Evolutionary conservation across 2,888 invertebrate genomes (phyloP).

Genomic region (Holacanthella duospinosa): DNA sequence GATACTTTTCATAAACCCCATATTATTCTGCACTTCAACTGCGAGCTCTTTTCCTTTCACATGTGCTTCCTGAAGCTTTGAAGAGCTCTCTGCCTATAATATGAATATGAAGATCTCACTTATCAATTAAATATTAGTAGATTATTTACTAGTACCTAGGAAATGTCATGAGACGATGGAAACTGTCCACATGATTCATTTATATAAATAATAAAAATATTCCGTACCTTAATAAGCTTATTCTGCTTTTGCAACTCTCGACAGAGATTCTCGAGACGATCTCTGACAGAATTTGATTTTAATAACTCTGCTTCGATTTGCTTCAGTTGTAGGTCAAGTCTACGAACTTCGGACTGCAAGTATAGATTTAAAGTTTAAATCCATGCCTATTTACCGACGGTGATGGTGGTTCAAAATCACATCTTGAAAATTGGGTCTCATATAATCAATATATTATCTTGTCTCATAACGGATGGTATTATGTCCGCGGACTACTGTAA

Average conservation of each 20-base stretch:
- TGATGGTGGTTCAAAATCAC: too few species aligned
- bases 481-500: too few species aligned
- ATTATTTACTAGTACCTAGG: background rate
- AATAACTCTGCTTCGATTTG: slow-evolving; percentile 27
- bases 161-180: too few species aligned
- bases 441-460: too few species aligned
- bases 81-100: slow-evolving; percentile 31
- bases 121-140: background rate
- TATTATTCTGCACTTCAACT: slow-evolving; percentile 35
- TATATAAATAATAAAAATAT: too few species aligned
- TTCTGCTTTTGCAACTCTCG: slow-evolving; percentile 37
- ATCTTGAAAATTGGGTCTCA: too few species aligned
- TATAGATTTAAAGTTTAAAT: too few species aligned
- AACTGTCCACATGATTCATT: too few species aligned
- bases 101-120: background rate
- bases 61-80: slow-evolving; percentile 36
- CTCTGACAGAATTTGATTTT: slow-evolving; percentile 32
- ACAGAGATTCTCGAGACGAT: slow-evolving; percentile 34
- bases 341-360: slow-evolving; percentile 33
- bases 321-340: slow-evolving; percentile 31
- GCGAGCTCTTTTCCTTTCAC: slow-evolving; percentile 36
- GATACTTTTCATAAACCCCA: slow-evolving; percentile 37
- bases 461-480: too few species aligned
- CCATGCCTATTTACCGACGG: too few species aligned
- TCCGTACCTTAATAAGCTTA: slow-evolving; percentile 35